Evolutionary conservation across 2,113 vertebrate species (phyloP).

Genomic region (Casuarius casuarius): DNA sequence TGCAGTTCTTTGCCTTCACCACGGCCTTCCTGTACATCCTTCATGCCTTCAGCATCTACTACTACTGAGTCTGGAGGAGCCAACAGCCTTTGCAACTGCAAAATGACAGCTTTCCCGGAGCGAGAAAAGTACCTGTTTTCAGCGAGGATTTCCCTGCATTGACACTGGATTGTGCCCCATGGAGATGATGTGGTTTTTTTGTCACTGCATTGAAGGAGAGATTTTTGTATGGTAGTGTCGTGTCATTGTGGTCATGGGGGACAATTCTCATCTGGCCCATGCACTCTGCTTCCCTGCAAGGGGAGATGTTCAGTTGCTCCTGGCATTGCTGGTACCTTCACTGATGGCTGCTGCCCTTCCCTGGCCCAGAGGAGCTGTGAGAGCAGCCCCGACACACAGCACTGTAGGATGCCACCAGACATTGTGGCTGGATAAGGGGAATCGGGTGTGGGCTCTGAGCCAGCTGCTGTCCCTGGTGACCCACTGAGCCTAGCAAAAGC

Average conservation of each 20-base stretch:
- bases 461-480: neutral
- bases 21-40: conserved; percentile 57
- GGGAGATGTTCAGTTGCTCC: too few relatives aligned
- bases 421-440: neutral
- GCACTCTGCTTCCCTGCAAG: neutral
- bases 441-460: neutral
- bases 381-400: too few relatives aligned
- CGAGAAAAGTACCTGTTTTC: neutral
- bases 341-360: too few relatives aligned
- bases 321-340: neutral
- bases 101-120: fast-evolving
- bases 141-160: neutral
- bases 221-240: neutral
- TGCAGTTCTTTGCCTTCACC: conserved; percentile 59
- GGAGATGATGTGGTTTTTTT: neutral
- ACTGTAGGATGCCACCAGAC: too few relatives aligned
- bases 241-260: neutral
- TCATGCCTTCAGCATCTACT: conserved; percentile 63
- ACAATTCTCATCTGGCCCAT: neutral
- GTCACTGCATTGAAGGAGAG: neutral
- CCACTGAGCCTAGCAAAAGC: neutral
- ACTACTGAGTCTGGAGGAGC: neutral
- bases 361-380: too few relatives aligned
- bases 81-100: neutral
- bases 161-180: neutral